Percentiles rank a stretch among this genome's conserved stretches.
Conservation (phyloP, 2,113 vertebrate species). For the Benitochromis conjunctus region DNA sequence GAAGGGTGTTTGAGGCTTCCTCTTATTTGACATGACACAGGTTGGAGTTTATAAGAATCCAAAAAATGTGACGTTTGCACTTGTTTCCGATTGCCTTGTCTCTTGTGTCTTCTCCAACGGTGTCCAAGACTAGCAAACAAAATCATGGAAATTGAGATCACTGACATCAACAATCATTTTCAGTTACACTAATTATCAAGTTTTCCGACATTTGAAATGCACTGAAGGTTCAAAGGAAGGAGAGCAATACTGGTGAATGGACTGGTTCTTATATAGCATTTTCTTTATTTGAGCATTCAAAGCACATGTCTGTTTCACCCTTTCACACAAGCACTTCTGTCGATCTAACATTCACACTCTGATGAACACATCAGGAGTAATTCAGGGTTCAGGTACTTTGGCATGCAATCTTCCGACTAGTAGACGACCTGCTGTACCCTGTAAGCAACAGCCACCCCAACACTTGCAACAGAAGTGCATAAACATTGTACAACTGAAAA, state of each 20-base stretch:
- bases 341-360: no score
- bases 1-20: background rate
- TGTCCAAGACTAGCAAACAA: background rate
- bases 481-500: rapidly evolving
- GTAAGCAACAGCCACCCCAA: background rate
- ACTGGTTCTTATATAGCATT: background rate
- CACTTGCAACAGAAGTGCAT: background rate
- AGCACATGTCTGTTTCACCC: background rate
- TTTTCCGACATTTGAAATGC: background rate
- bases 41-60: background rate
- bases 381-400: no score
- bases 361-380: no score
- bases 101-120: background rate
- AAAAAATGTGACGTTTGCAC: background rate
- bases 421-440: background rate
- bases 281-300: background rate
- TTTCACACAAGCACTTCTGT: no score
- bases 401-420: background rate
- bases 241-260: background rate
- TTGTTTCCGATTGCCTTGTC: background rate
- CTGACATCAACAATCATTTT: background rate
- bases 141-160: background rate
- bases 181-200: background rate
- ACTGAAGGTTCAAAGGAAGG: background rate
- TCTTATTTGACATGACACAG: background rate